Conservation (phyloP, 2,113 vertebrate genomes). For the Catharus minimus region DNA sequence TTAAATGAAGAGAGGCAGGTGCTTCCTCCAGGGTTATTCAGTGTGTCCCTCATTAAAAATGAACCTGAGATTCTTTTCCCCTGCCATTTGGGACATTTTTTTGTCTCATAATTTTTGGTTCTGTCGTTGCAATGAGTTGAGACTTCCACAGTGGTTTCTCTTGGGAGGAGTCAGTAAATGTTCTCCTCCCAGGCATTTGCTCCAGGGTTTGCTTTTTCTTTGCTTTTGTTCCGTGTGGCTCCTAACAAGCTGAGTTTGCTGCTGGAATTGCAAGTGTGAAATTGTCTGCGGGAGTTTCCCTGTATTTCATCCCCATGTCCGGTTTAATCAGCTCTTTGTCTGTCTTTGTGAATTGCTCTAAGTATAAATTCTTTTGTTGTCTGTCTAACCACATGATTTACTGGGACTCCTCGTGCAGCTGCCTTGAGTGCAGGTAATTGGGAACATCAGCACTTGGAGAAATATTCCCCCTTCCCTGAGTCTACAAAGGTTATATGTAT, state of each 20-base stretch:
- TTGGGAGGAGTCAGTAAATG: background rate
- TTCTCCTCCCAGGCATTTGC: background rate
- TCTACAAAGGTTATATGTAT: background rate
- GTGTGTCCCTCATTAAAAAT: background rate
- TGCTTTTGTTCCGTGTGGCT: background rate
- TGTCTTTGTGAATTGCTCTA: constrained; percentile 55
- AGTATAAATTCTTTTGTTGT: constrained; percentile 55
- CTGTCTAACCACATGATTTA: constrained; percentile 54
- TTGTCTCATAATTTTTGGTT: background rate
- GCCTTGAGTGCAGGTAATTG: constrained; percentile 57
- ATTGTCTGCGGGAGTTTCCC: constrained; percentile 15
- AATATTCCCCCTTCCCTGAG: background rate
- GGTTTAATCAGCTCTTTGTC: constrained; percentile 60
- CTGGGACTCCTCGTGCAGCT: constrained; percentile 33
- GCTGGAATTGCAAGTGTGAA: constrained; percentile 47
- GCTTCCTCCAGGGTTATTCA: background rate
- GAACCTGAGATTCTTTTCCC: background rate
- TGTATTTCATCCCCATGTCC: constrained; percentile 47
- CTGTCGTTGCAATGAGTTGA: background rate
- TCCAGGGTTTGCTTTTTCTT: background rate
- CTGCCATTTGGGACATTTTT: background rate
- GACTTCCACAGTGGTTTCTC: background rate
- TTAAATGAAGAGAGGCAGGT: background rate
- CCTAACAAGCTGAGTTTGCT: background rate
- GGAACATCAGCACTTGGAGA: background rate